Evolutionary conservation across 1,140 invertebrate genomes (phyloP), one percentile per base, ranked within the genome.

Genomic region (Atta texana): DNA sequence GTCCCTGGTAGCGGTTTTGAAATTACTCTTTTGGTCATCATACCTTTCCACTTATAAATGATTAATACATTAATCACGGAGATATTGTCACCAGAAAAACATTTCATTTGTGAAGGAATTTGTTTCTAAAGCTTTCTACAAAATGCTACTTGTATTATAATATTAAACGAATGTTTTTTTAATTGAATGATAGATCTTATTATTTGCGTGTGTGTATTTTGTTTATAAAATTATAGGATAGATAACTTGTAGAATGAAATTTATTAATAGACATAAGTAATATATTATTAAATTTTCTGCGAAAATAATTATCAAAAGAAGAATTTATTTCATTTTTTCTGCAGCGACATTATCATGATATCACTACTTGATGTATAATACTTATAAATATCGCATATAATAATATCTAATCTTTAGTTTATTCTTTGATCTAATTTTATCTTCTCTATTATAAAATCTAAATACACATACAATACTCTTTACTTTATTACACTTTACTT

Each of bases 21-120:
- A 64, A 61, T 84, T 68, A 84, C 34, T 1, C 68, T 24, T 74
- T 14, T 59, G 55, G 53, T 61, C 34, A 18, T 14, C 24, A 7
- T 71, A n/a, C 64, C 4, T 10, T 68, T 10, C 14, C 14, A 14
- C 18, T 21, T 39, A 51, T 21, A 69, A 53, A 55, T 81, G 8
- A 55, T 81, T 31, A 68, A 69, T 71, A 24, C 49, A 71, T 44
- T 55, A 74, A 74, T 74, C 18, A 66, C 49, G 24, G n/a, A 12
- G 28, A 16, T 66, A 66, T 49, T 31, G 21, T 51, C 24, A 3
- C 8, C n/a, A 18, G 10, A 31, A 24, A 61, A 59, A 39, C 39
- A 24, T 39, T 28, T 57, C n/a, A 16, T 18, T 53, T 49, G 5
- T n/a, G 3, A 66, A 31, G 1, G 24, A 8, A 51, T 75, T 75